Evolutionary conservation across 1,140 invertebrate species (phyloP).

Genomic region (Caenorhabditis brenneri): DNA sequence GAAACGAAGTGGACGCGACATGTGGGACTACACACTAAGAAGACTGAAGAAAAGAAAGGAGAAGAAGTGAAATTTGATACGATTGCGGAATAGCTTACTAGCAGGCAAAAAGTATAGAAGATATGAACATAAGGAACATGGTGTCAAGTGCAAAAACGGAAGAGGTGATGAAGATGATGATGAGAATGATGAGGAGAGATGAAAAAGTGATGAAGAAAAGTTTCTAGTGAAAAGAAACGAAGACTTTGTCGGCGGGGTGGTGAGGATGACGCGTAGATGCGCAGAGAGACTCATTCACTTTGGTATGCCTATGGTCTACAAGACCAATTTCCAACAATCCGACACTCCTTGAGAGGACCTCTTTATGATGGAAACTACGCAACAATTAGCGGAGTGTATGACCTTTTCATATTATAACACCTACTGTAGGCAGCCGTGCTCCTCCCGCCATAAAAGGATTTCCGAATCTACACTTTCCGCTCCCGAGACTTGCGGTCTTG

Average conservation of each 20-base stretch:
- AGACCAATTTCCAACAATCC: not conserved
- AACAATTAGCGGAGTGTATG: not conserved
- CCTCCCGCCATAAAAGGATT: no score
- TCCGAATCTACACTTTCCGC: not conserved
- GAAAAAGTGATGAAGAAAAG: conserved; percentile 18
- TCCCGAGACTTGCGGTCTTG: not conserved
- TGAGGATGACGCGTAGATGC: not conserved
- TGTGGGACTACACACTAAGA: not conserved
- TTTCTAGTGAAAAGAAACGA: conserved; percentile 32
- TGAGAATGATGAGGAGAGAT: not conserved
- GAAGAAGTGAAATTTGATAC: not conserved
- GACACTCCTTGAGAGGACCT: not conserved
- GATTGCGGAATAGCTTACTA: conserved; percentile 37
- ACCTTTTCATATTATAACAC: not conserved
- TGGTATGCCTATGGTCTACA: not conserved
- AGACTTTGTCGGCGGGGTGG: conserved; percentile 13
- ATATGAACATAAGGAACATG: conserved; percentile 26
- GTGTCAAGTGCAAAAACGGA: conserved; percentile 27
- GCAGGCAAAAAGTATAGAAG: not conserved
- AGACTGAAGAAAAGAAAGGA: not conserved
- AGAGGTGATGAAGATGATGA: not conserved
- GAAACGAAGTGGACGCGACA: not conserved
- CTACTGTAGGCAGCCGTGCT: not conserved
- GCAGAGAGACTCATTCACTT: not conserved
- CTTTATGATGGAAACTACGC: not conserved